Evolutionary conservation across 2,113 vertebrate genomes (phyloP), one percentile per base, ranked within the genome.

Genomic region (Plecturocebus donacophilus): DNA sequence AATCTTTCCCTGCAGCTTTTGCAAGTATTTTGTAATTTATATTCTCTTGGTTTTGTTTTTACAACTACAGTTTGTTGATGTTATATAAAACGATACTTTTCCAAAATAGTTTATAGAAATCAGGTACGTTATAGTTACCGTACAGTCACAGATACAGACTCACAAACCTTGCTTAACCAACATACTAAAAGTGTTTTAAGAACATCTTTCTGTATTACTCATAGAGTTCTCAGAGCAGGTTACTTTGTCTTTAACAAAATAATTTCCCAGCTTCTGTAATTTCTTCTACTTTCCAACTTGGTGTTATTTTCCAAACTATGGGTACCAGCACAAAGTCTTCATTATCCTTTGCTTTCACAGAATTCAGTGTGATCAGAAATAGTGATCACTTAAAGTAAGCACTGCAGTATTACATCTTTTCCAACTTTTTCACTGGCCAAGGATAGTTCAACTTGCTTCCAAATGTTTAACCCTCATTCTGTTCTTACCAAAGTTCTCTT

Each of bases 301-400:
- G 3, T 92, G 21, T 79, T 79, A 82, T 70, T 68, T 85, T 89
- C 1, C 68, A 94, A 94, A 76, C 38, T 64, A 42, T 66, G 23
- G 32, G 10, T 35, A 16, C 21, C 27, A 80, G 64, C 17, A 84
- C 19, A 54, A 90, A 84, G 14, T 45, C 56, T 92, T 88, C n/a
- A 38, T 40, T 96, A 93, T 23, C 27, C 52, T 92, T 79, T 54
- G 76, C 45, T 93, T 92, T 97, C 61, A 92, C 32, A 93, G 17
- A 98, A 89, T 75, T 93, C 88, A 88, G 49, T 45, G 20, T 82
- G 6, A 87, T 47, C 49, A 82, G 52, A 52, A 17, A 52, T 52
- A 52, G 75, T 93, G 14, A 79, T 30, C 35, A 94, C 23, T 89
- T 84, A 75, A 0, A 81, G 45, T 38, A 88, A 94, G 32, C 5